Conservation (phyloP, 2,113 vertebrate genomes). For the Melanocharis versteri region DNA sequence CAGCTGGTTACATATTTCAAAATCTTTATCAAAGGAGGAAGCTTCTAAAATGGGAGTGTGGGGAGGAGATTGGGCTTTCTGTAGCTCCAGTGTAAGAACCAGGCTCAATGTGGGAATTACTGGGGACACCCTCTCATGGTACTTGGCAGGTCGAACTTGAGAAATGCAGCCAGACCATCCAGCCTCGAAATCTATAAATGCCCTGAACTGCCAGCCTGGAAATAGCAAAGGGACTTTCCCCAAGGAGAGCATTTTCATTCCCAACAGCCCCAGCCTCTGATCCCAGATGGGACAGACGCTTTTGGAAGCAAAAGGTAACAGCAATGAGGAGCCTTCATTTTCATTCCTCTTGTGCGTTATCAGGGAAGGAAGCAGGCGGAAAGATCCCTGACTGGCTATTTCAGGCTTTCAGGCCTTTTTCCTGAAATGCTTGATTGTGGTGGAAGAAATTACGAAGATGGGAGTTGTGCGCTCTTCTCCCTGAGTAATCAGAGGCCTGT, state of each 20-base stretch:
- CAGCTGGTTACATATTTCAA: neutral
- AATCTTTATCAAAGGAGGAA: neutral
- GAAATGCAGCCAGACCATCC: neutral
- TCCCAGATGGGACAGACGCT: neutral
- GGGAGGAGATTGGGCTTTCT: neutral
- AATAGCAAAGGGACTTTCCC: neutral
- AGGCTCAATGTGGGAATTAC: neutral
- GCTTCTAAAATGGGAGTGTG: neutral
- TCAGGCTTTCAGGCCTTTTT: conserved; percentile 43
- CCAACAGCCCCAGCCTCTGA: neutral
- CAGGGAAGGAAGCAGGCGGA: neutral
- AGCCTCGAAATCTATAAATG: neutral
- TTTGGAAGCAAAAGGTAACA: neutral
- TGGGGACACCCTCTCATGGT: neutral
- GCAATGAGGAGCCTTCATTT: neutral
- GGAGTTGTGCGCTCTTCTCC: neutral
- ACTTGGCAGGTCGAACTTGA: accelerated
- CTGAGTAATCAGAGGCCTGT: conserved; percentile 39
- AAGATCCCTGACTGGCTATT: neutral
- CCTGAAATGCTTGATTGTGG: conserved; percentile 47
- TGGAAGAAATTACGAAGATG: conserved; percentile 41
- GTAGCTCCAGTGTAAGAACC: neutral
- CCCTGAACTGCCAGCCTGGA: neutral
- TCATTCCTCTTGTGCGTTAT: neutral
- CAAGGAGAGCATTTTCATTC: neutral